Evolutionary conservation across 2,113 vertebrate genomes (phyloP).

Genomic region (Dissostichus mawsoni): DNA sequence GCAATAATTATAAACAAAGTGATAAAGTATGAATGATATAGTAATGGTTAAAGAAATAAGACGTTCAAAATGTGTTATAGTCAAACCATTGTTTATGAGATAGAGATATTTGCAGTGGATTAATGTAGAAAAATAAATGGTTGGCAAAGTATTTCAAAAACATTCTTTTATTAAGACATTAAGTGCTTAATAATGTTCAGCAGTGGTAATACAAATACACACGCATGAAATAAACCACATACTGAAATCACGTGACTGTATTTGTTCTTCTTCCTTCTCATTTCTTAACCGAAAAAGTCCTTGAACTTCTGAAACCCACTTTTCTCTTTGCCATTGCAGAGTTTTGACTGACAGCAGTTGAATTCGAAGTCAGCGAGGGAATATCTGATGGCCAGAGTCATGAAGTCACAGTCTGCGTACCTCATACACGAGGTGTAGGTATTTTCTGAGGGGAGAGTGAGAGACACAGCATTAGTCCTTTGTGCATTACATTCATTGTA

Average conservation of each 20-base stretch:
- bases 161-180: conserved; percentile 9
- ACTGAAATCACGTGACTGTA: neutral
- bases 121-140: neutral
- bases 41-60: neutral
- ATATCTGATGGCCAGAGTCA: conserved; percentile 30
- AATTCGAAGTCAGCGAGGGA: neutral
- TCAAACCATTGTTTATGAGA: neutral
- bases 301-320: fast-evolving
- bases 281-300: neutral
- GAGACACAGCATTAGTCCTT: neutral
- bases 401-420: conserved; percentile 47
- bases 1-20: neutral
- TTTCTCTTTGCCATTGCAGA: conserved; percentile 49
- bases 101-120: conserved; percentile 3
- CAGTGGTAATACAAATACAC: neutral
- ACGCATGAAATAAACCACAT: neutral
- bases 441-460: neutral
- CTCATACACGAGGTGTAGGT: conserved; percentile 42
- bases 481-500: neutral
- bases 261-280: neutral
- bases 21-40: neutral
- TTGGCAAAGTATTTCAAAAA: neutral
- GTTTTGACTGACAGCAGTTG: conserved; percentile 54
- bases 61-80: neutral
- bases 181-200: neutral